Evolutionary conservation across 2,113 vertebrate genomes (phyloP).

Genomic region (Opisthocomus hoazin): DNA sequence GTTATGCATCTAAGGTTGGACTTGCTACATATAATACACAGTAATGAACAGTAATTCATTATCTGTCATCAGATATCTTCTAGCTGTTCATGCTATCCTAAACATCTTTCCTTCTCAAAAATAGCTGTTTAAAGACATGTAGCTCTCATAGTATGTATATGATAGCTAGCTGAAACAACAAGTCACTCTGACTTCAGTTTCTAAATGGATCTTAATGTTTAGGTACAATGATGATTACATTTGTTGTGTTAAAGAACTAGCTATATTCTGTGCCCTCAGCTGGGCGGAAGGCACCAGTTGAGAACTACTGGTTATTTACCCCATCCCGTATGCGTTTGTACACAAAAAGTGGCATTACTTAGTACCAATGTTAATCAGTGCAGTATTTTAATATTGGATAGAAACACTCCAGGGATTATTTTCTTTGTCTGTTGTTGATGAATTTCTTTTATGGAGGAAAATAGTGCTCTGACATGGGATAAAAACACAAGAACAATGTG

Average conservation of each 20-base stretch:
- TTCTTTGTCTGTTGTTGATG: neutral
- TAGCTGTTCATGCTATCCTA: neutral
- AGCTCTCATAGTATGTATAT: neutral
- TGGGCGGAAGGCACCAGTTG: neutral
- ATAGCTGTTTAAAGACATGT: neutral
- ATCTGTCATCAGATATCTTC: neutral
- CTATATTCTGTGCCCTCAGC: neutral
- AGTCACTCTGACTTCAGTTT: neutral
- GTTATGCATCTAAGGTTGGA: neutral
- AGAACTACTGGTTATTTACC: neutral
- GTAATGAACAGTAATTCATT: neutral
- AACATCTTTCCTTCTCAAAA: neutral
- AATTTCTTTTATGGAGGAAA: neutral
- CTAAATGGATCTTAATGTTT: neutral
- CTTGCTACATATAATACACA: neutral
- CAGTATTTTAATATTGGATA: neutral
- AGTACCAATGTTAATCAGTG: neutral
- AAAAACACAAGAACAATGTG: neutral
- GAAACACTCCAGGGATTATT: neutral
- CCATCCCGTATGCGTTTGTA: neutral
- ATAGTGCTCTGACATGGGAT: neutral
- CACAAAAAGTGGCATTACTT: neutral
- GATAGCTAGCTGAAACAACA: neutral
- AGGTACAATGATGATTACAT: neutral
- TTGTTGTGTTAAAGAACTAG: neutral